Percentiles rank a stretch among this genome's conserved stretches.
phyloP scores from a whole-genome alignment of 35 echinoderm and acorn worm genomes.

The Acanthaster planci region DNA sequence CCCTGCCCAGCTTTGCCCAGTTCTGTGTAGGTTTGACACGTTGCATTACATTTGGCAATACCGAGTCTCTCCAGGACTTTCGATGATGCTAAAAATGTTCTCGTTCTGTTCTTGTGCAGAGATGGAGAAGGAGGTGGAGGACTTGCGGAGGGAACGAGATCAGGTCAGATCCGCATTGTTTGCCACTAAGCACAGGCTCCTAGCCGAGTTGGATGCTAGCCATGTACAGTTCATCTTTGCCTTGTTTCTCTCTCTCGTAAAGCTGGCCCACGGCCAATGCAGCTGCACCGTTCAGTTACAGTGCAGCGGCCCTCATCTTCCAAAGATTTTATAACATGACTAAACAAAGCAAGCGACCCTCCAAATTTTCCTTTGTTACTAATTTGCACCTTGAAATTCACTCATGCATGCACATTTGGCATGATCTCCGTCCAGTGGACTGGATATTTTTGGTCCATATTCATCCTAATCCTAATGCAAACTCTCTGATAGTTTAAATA shows the following conservation, averaged over 20 bases:
- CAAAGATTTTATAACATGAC: not conserved
- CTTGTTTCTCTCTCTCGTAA: conserved; percentile 18
- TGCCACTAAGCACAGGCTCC: conserved; percentile 84
- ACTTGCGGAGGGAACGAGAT: conserved; percentile 42
- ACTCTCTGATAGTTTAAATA: no score
- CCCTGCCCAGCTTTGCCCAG: no score
- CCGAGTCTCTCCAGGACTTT: no score
- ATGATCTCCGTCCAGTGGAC: not conserved
- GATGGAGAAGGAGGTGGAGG: conserved; percentile 66
- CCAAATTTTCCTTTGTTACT: conserved; percentile 11
- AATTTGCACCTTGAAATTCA: not conserved
- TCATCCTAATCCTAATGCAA: no score
- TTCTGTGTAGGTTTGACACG: no score
- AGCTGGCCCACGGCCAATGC: not conserved
- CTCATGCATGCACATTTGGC: conserved; percentile 8
- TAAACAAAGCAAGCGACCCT: not conserved
- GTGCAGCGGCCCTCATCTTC: not conserved
- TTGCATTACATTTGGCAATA: no score
- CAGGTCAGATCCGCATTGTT: conserved; percentile 82
- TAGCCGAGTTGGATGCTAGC: conserved; percentile 77
- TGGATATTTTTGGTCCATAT: no score
- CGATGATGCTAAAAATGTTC: no score
- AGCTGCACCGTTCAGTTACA: not conserved
- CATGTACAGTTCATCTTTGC: conserved; percentile 79
- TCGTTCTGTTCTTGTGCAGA: conserved; percentile 32